A percentile compares a stretch with the other conserved stretches of the same genome.
Conservation (phyloP, 2,888 invertebrate species). For the Odontocerum albicorne region DNA sequence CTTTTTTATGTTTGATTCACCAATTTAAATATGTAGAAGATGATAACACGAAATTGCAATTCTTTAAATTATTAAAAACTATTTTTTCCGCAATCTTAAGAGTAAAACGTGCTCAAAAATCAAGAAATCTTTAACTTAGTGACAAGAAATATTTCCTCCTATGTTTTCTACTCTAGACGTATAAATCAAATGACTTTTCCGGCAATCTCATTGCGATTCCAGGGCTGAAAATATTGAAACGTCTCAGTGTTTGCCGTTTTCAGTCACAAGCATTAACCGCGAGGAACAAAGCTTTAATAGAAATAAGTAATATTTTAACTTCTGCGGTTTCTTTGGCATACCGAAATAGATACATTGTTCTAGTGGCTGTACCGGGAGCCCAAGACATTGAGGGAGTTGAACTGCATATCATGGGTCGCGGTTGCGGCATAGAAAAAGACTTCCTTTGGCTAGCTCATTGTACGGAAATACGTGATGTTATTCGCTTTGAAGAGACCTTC, state of each 20-base stretch:
- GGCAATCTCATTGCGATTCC: constrained; percentile 11
- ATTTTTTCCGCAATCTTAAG: too few species aligned
- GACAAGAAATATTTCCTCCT: constrained; percentile 8
- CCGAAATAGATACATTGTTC: constrained; percentile 20
- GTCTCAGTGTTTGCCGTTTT: too few species aligned
- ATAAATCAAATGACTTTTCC: constrained; percentile 9
- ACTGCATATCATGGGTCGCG: constrained; percentile 23
- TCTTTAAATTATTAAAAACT: too few species aligned
- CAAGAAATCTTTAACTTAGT: too few species aligned
- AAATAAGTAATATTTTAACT: constrained; percentile 11
- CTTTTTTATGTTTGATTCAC: too few species aligned
- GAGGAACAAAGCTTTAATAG: too few species aligned
- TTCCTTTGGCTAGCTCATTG: not conserved
- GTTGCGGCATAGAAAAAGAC: constrained; percentile 24
- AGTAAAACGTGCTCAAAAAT: too few species aligned
- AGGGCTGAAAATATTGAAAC: constrained; percentile 17
- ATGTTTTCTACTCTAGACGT: not conserved
- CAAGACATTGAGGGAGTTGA: constrained; percentile 14
- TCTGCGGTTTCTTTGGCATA: constrained; percentile 14
- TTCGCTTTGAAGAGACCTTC: constrained; percentile 13
- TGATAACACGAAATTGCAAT: too few species aligned
- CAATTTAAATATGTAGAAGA: too few species aligned
- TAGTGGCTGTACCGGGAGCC: constrained; percentile 13
- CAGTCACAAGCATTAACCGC: too few species aligned
- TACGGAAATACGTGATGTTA: constrained; percentile 25